A percentile compares a stretch with the other conserved stretches of the same genome.
Evolutionary conservation across 35 echinoderm and acorn worm genomes (phyloP).

Genomic region (Patiria miniata): DNA sequence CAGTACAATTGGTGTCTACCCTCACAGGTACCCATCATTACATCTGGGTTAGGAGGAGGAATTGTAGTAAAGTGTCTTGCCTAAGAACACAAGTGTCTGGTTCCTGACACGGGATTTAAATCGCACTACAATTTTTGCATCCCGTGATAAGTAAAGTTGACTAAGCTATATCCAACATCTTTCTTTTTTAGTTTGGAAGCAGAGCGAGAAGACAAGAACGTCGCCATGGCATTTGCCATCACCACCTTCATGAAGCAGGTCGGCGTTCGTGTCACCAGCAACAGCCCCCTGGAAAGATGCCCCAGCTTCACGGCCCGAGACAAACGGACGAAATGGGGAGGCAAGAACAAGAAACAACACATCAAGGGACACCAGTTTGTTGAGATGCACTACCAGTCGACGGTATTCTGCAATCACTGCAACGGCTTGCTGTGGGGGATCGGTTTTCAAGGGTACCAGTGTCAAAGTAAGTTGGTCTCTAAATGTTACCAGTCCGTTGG

Average conservation of each 20-base stretch:
- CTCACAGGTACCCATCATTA: too few species aligned
- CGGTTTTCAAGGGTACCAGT: conserved; percentile 85
- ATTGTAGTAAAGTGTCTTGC: too few species aligned
- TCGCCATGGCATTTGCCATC: conserved; percentile 80
- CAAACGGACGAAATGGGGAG: conserved; percentile 28
- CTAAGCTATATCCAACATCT: too few species aligned
- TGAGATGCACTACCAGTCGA: conserved; percentile 66
- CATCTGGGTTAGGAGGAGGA: too few species aligned
- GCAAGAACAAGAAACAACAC: conserved; percentile 72
- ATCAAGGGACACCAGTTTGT: conserved; percentile 86
- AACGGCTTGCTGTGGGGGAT: conserved; percentile 89
- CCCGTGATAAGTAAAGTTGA: too few species aligned
- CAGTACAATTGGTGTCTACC: too few species aligned
- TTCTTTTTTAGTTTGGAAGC: conserved; percentile 47
- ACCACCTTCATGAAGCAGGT: conserved; percentile 89
- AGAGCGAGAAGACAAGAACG: conserved; percentile 65
- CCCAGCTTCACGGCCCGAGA: conserved; percentile 87
- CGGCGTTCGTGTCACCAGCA: conserved; percentile 77
- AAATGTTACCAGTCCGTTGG: too few species aligned
- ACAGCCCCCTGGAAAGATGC: conserved; percentile 77
- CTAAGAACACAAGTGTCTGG: too few species aligned
- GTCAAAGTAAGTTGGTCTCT: conserved; percentile 69
- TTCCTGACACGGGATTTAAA: too few species aligned
- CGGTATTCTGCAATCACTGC: conserved; percentile 75
- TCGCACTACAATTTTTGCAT: too few species aligned